A percentile compares a stretch with the other conserved stretches of the same genome.
Conservation (phyloP, 2,113 vertebrate species). For the Peromyscus californicus region DNA sequence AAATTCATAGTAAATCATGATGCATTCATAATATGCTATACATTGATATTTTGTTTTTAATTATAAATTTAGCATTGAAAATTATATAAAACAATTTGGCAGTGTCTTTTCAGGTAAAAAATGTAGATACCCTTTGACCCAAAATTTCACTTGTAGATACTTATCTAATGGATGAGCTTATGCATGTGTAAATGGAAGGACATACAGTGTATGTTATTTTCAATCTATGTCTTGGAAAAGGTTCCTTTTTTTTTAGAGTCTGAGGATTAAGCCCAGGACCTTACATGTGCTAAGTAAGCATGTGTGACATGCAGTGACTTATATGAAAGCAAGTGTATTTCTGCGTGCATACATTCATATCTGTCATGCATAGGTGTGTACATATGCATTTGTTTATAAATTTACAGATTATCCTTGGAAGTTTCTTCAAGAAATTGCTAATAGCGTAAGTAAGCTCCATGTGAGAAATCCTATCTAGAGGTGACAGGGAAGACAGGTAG, state of each 20-base stretch:
- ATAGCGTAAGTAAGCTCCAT: background rate
- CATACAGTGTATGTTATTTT: background rate
- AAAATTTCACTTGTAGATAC: constrained; percentile 23
- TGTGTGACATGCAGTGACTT: background rate
- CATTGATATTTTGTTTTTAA: background rate
- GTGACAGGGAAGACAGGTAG: background rate
- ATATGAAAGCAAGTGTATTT: background rate
- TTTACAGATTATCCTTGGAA: background rate
- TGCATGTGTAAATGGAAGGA: background rate
- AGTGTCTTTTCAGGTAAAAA: constrained; percentile 8
- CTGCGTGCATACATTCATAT: background rate
- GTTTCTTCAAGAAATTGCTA: constrained; percentile 2
- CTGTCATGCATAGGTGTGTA: background rate
- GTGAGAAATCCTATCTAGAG: background rate
- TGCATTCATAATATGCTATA: background rate
- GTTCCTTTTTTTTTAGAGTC: too few species aligned
- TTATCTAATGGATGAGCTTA: background rate
- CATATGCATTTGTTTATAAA: background rate
- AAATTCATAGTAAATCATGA: constrained; percentile 27
- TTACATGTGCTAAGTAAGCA: background rate
- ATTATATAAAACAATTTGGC: background rate
- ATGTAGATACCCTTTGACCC: background rate
- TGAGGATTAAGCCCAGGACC: background rate
- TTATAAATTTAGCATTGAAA: background rate
- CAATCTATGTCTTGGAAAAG: background rate